phyloP scores from a whole-genome alignment of 1,140 invertebrate species.

The Arctopsyche grandis region DNA sequence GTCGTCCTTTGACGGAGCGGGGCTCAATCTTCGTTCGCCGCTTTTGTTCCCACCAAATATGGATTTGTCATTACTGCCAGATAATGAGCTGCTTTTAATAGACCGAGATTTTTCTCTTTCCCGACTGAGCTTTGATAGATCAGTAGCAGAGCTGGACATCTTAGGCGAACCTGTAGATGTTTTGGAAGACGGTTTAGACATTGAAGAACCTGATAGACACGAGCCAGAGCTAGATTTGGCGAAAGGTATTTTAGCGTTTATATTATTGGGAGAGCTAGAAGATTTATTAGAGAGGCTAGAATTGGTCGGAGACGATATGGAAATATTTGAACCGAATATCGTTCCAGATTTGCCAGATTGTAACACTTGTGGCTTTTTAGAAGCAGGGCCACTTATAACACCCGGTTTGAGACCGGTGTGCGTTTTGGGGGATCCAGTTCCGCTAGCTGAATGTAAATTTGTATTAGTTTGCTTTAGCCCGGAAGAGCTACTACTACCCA shows the following conservation, averaged over 20 bases:
- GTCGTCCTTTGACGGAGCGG: conserved; percentile 70
- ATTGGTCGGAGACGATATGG: conserved; percentile 58
- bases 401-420: conserved; percentile 87
- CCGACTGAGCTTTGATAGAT: conserved; percentile 63
- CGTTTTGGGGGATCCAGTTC: conserved; percentile 76
- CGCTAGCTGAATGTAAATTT: conserved; percentile 65
- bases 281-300: conserved; percentile 59
- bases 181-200: conserved; percentile 64
- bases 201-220: conserved; percentile 66
- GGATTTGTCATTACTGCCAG: conserved; percentile 69
- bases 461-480: conserved; percentile 60
- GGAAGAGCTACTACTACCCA: conserved; percentile 56
- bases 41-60: conserved; percentile 72
- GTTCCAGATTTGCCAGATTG: conserved; percentile 65
- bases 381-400: conserved; percentile 81
- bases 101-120: conserved; percentile 61
- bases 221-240: conserved; percentile 70
- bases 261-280: conserved; percentile 55
- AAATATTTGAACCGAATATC: conserved; percentile 59
- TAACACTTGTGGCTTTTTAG: conserved; percentile 76
- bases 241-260: conserved; percentile 66
- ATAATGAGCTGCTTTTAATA: conserved; percentile 59
- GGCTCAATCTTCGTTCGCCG: conserved; percentile 73
- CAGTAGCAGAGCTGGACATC: conserved; percentile 61
- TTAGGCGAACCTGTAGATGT: conserved; percentile 65